Base-by-base conservation (phyloP, 2,797 vertebrate genomes). In the Poeciliopsis infans region DNA sequence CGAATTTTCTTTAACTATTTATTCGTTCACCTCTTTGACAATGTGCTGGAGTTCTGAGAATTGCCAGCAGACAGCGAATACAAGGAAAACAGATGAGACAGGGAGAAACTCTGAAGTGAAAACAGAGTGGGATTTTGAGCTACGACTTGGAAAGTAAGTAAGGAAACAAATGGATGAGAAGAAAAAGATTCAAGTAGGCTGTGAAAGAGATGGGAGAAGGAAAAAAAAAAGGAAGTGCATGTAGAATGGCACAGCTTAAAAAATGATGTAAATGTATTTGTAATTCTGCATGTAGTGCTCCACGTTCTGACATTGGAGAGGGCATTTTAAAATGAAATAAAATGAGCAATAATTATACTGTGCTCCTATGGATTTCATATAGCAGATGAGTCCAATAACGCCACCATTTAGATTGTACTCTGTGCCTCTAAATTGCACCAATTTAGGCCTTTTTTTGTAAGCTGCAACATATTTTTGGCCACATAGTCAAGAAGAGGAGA, bases 391-490 rank as follows among this genome's bases (percentile, higher is more conserved):
- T 84, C 68, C 75, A 76, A 90, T 85, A 68, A 80, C 46, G 46
- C 80, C 49, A 45, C 72, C 86, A 83, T 87, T 91, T 76, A 70
- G 79, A 83, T 72, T 80, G 66, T 53, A 59, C 82, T 86, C 78
- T 61, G 39, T 83, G 71, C 74, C 81, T 77, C 79, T 87, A 91
- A 93, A 93, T 95, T 82, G 87, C 85, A 41, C 83, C 89, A 78
- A 91, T 79, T 92, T 89, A 80, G 82, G 84, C 79, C 82, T 90
- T 87, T 88, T 85, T 84, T 87, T 84, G 78, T 76, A 85, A 83
- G 74, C 75, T 41, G 41, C 66, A 90, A 91, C 89, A 89, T 84
- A 93, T 93, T 92, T 88, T 90, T 91, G 85, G 73, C 77, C 72
- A 74, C 70, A 68, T 76, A 83, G 80, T 74, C 31, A 74, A 79